Conservation (phyloP, 1,140 invertebrate genomes). For the Pantala flavescens region DNA sequence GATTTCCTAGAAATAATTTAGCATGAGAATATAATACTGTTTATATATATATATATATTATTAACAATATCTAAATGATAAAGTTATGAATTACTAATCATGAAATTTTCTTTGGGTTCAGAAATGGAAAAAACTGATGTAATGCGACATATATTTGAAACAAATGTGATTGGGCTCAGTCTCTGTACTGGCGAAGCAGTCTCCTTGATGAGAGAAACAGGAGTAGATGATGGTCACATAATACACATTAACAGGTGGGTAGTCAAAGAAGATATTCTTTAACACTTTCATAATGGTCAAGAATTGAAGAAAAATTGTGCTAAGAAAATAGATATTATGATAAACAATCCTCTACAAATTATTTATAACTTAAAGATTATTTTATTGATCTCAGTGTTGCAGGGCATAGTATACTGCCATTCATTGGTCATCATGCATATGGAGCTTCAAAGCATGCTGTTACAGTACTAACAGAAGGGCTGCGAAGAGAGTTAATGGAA, state of each 20-base stretch:
- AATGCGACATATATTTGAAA: slow-evolving; percentile 34
- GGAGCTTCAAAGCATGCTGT: slow-evolving; percentile 56
- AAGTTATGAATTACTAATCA: no score
- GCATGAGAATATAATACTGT: no score
- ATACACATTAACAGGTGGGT: slow-evolving; percentile 36
- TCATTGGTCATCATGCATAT: slow-evolving; percentile 37
- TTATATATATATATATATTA: no score
- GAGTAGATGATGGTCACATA: slow-evolving; percentile 40
- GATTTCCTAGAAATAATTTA: no score
- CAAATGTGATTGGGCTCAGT: slow-evolving; percentile 38
- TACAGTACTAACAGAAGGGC: slow-evolving; percentile 49
- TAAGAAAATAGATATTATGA: no score
- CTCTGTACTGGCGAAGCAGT: slow-evolving; percentile 36
- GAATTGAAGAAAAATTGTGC: no score
- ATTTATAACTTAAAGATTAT: no score
- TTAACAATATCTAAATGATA: no score
- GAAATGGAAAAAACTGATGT: slow-evolving; percentile 33
- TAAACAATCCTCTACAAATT: no score
- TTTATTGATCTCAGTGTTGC: slow-evolving; percentile 26
- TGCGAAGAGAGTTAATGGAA: slow-evolving; percentile 49
- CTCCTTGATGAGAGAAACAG: slow-evolving; percentile 34
- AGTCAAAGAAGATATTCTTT: no score
- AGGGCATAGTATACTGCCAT: slow-evolving; percentile 31
- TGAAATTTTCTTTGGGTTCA: neutral
- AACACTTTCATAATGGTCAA: no score